These are phyloP conservation scores for Boulengeromyrus knoepffleri DNA, from an alignment of 2,113 vertebrate species.

Conservation along the genomic window DNA sequence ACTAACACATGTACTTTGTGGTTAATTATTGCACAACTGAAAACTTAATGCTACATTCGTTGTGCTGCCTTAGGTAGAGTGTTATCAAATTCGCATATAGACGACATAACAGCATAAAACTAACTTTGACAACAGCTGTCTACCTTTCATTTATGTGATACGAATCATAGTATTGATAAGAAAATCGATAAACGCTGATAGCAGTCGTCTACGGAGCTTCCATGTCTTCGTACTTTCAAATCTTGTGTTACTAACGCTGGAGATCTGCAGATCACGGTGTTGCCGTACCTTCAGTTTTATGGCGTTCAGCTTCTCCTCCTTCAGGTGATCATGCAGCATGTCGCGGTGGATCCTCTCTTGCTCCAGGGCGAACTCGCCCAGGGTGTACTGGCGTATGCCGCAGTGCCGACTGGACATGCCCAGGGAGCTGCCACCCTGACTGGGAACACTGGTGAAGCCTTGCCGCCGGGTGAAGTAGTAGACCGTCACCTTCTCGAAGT, in stretches of 20 bases:
- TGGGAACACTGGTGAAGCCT: constrained; percentile 89
- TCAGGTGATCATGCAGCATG: constrained; percentile 83
- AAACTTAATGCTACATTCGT: neutral
- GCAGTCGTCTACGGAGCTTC: neutral
- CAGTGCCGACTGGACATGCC: constrained; percentile 88
- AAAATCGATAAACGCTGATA: neutral
- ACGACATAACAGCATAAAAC: neutral
- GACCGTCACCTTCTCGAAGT: constrained; percentile 86
- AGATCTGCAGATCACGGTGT: neutral
- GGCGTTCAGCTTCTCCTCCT: constrained; percentile 84
- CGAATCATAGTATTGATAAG: neutral
- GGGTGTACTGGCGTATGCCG: constrained; percentile 74
- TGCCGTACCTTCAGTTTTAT: constrained; percentile 76
- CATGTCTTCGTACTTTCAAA: neutral
- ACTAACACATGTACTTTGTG: neutral
- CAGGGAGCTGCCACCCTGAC: constrained; percentile 87
- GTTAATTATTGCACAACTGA: neutral
- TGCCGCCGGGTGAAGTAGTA: constrained; percentile 88
- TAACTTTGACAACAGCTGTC: neutral
- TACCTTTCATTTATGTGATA: neutral
- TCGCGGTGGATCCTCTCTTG: constrained; percentile 79
- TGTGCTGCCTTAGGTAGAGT: neutral
- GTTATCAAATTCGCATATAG: neutral
- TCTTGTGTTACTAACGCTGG: neutral
- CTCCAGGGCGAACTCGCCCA: constrained; percentile 83